Base-by-base conservation (phyloP, 2,113 vertebrate genomes). In the Calyptomena viridis region DNA sequence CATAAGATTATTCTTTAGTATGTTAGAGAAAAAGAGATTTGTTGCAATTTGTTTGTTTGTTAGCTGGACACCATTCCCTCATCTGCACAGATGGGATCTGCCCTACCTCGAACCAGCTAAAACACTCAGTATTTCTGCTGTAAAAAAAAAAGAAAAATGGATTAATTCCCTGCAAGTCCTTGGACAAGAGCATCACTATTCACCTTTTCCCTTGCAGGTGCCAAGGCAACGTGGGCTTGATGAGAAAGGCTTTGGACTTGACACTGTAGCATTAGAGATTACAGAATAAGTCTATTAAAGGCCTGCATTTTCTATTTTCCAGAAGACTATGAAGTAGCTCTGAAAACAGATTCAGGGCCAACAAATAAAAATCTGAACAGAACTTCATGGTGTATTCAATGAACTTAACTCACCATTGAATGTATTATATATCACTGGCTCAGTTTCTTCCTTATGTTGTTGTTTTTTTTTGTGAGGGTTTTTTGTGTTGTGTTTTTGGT, bases 401-500 rank as follows among this genome's bases (percentile, higher is more conserved):
- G 42, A 93, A 60, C 30, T 56, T 44, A 55, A 78, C 7, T 80
- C 50, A 69, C 25, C 71, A 74, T 9, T 50, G 21, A 37, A 31
- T 3, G 6, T 9, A 77, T 37, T 71, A 11, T 14, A 3, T 35
- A 50, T n/a, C 9, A 5, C 19, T 23, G 73, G 49, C 71, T 22
- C 20, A 66, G 42, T 46, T 95, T 80, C 52, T 87, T 63, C 73
- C 46, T 74, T 69, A 39, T 1, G 8, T 4, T 62, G 59, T 25
- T n/a, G n/a, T n/a, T n/a, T 20, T 27, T 42, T 53, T 86, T 46
- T 27, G 14, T 12, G 40, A 50, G 23, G 21, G 17, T 8, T 31
- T 71, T 63, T 63, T 28, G 22, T 0, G 0, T 35, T 27, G 5
- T 11, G 24, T 27, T 55, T 68, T n/a, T 52, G 49, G n/a, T n/a